These are phyloP conservation scores for Diploscapter pachys DNA, from an alignment of 1,140 invertebrate species.

Conservation along the genomic window DNA sequence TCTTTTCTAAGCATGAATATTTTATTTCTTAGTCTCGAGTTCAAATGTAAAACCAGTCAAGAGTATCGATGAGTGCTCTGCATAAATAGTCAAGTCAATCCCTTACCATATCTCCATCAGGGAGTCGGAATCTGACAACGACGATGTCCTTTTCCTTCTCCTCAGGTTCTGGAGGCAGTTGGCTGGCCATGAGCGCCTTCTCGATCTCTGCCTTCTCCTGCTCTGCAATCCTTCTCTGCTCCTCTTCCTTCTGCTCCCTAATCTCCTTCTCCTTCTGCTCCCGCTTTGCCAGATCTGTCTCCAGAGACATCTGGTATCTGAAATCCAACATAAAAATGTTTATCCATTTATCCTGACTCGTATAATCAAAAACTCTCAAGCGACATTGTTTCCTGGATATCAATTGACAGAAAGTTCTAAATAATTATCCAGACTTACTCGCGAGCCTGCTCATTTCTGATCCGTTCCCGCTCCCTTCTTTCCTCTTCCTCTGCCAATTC, in stretches of 20 bases:
- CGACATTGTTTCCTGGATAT: background rate
- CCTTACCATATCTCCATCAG: conserved; percentile 22
- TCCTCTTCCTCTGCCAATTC: conserved; percentile 9
- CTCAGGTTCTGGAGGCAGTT: conserved; percentile 20
- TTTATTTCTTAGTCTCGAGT: too few species aligned
- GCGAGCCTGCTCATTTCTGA: conserved; percentile 13
- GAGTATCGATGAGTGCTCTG: too few species aligned
- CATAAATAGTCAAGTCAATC: too few species aligned
- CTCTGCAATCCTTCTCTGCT: conserved; percentile 5
- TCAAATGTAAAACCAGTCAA: too few species aligned
- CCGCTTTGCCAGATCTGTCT: conserved; percentile 11
- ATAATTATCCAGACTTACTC: background rate
- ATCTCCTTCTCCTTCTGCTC: conserved; percentile 23
- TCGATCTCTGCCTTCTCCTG: conserved; percentile 11
- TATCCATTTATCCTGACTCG: background rate
- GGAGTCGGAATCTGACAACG: conserved; percentile 24
- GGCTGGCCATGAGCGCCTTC: conserved; percentile 8
- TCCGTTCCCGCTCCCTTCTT: conserved; percentile 22
- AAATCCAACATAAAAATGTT: background rate
- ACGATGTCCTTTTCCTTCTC: conserved; percentile 5
- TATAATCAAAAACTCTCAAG: background rate
- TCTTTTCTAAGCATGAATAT: too few species aligned
- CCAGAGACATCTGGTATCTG: conserved; percentile 17
- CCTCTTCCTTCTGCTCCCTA: conserved; percentile 16
- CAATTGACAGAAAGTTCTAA: background rate